A percentile compares a stretch with the other conserved stretches of the same genome.
Evolutionary conservation across 1,140 invertebrate species (phyloP).

Genomic region (Dermatophagoides farinae): DNA sequence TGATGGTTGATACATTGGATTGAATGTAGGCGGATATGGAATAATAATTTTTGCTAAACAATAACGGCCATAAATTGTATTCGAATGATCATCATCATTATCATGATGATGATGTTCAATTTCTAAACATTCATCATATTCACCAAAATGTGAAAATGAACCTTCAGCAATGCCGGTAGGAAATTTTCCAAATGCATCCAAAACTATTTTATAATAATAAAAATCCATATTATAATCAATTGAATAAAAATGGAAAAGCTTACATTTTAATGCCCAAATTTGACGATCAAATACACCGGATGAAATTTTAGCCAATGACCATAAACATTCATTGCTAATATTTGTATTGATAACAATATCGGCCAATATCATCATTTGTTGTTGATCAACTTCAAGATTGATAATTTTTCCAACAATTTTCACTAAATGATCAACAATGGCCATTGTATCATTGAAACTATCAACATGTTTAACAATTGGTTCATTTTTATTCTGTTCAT

Average conservation of each 20-base stretch:
- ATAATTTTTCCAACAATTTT: neutral
- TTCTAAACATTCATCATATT: constrained; percentile 21
- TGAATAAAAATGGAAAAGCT: neutral
- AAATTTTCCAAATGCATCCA: constrained; percentile 20
- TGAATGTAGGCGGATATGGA: neutral
- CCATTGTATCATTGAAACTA: neutral
- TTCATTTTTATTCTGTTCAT: too few species aligned
- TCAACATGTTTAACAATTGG: neutral
- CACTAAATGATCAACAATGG: neutral
- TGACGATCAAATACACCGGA: neutral
- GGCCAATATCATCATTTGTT: neutral
- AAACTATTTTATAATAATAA: constrained; percentile 14
- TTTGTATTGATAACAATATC: neutral
- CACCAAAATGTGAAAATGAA: constrained; percentile 19
- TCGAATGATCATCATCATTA: neutral
- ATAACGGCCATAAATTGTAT: constrained; percentile 1
- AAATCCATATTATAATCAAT: neutral
- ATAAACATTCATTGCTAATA: neutral
- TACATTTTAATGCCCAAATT: constrained; percentile 11
- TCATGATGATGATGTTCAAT: constrained; percentile 3
- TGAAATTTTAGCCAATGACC: neutral
- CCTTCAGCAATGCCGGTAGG: constrained; percentile 20
- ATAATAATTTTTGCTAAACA: constrained; percentile 10
- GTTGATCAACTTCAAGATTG: neutral
- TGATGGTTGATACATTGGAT: neutral